phyloP scores from a whole-genome alignment of 1,140 invertebrate genomes.

The Drosophila obscura region DNA sequence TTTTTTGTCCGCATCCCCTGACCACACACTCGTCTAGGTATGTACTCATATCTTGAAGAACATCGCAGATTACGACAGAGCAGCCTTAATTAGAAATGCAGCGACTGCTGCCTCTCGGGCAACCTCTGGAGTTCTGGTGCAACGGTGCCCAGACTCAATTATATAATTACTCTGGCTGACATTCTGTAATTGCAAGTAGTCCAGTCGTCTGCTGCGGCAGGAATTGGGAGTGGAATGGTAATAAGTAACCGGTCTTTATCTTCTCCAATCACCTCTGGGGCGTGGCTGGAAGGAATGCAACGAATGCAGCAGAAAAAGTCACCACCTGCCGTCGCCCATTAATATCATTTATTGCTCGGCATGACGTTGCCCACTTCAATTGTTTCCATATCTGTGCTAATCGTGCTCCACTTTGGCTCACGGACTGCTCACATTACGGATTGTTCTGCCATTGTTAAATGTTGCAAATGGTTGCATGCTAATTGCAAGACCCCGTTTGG shows the following conservation, averaged over 20 bases:
- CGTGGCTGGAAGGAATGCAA: constrained; percentile 24
- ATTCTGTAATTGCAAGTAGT: constrained; percentile 30
- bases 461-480: constrained; percentile 46
- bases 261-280: constrained; percentile 44
- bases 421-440: background rate
- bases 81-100: constrained; percentile 74
- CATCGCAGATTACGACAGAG: constrained; percentile 34
- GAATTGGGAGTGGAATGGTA: constrained; percentile 19
- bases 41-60: constrained; percentile 33
- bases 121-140: background rate
- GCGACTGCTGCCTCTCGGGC: constrained; percentile 20
- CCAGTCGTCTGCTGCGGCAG: background rate
- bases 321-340: constrained; percentile 24
- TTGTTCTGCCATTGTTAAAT: constrained; percentile 22
- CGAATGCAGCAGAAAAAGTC: constrained; percentile 1
- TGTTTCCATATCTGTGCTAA: constrained; percentile 29
- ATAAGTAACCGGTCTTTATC: constrained; percentile 25
- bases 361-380: constrained; percentile 6
- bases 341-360: constrained; percentile 15
- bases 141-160: constrained; percentile 52
- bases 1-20: constrained; percentile 4
- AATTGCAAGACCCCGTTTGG: constrained; percentile 16
- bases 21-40: background rate
- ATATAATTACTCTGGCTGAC: constrained; percentile 63
- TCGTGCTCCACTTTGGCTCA: constrained; percentile 32